Base-by-base conservation (phyloP, 2,113 vertebrate genomes). In the Brachypteracias leptosomus region DNA sequence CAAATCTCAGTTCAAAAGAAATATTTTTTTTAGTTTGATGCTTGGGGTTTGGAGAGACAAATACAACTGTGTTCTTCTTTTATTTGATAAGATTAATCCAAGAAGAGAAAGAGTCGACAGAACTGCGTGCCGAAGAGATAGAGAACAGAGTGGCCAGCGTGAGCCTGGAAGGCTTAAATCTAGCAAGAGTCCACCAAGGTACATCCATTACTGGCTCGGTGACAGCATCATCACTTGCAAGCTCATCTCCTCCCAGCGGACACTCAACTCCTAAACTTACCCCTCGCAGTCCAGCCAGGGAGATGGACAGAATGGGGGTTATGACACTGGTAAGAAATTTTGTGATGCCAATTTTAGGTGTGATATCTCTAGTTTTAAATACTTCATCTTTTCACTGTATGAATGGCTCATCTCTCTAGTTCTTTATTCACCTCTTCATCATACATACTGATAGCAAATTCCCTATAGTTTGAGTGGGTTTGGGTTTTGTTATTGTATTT, bases 31-130 rank as follows among this genome's bases (percentile, higher is more conserved):
- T 73, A 38, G 18, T 24, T 78, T 91, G 65, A 10, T 18, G 81
- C 72, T 78, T 49, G 8, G 8, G 3, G 3, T 29, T 18, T 33
- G 17, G 66, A 33, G 36, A 85, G n/a, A 47, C 13, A 55, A 88
- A 90, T 80, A 44, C 36, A 88, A 76, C n/a, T 75, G 17, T 17
- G 0, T 95, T 70, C 17, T 86, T 90, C 35, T 90, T 78, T 82
- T 68, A 52, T 61, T 80, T 74, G 24, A 85, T 40, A 92, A 99
- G 99, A 96, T 97, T 99, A 95, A 99, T 99, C 85, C 99, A 99
- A 93, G 99, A 99, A 97, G 99, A 99, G 98, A 99, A 99, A 96
- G 99, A 99, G 97, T 99, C 99, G 0, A 99, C 99, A 16, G 99
- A 99, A 97, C 91, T 99, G 75, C 98, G 99, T 87, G 99, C 99